phyloP scores from a whole-genome alignment of 2,113 vertebrate genomes.

The Myodes glareolus region DNA sequence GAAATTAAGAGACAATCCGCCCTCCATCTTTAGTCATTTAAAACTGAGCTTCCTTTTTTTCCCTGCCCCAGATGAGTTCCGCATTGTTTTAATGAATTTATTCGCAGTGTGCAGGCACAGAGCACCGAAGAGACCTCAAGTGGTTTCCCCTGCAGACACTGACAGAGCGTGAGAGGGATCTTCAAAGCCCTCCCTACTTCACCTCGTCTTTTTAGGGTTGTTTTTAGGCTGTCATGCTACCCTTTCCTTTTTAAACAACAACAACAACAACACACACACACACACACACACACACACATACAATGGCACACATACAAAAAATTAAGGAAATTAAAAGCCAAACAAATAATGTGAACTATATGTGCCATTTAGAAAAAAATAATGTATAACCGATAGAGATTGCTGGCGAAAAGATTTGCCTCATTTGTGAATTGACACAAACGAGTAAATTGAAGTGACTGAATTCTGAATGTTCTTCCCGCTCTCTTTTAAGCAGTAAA shows the following conservation, averaged over 20 bases:
- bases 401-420: neutral
- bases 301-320: neutral
- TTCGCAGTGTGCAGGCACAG: conserved; percentile 65
- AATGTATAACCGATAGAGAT: neutral
- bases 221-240: conserved; percentile 52
- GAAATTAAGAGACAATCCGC: conserved; percentile 71
- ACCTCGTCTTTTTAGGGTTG: conserved; percentile 66
- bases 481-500: neutral
- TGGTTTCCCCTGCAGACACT: conserved; percentile 63
- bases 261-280: neutral
- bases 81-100: conserved; percentile 79
- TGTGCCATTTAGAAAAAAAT: conserved; percentile 47
- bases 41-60: conserved; percentile 75
- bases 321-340: neutral
- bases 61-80: conserved; percentile 67
- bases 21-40: conserved; percentile 68
- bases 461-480: neutral
- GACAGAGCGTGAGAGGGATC: conserved; percentile 53
- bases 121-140: conserved; percentile 65
- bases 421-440: conserved; percentile 31
- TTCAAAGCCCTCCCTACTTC: conserved; percentile 73
- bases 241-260: conserved; percentile 14
- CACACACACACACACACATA: neutral
- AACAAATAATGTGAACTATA: conserved; percentile 29
- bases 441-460: neutral